Conservation (phyloP, 2,113 vertebrate species). For the Anguilla japonica region DNA sequence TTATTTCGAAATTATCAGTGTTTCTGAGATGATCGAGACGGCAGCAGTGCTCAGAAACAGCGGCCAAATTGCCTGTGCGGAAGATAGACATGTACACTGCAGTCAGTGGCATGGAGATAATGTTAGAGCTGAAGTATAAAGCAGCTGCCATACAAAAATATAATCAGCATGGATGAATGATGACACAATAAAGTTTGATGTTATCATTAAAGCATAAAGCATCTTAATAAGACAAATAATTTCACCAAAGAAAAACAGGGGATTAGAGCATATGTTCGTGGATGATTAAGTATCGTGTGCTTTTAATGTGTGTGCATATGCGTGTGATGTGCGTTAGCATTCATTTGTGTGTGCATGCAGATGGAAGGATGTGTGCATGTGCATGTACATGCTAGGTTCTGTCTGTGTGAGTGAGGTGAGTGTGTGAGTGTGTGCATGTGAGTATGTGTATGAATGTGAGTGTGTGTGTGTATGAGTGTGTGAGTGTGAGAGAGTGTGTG, state of each 20-base stretch:
- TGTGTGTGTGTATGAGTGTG: slow-evolving; percentile 7
- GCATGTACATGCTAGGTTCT: not conserved
- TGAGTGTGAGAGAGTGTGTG: slow-evolving; percentile 16
- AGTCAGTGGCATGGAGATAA: not conserved
- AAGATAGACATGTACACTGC: not conserved
- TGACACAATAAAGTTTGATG: not conserved
- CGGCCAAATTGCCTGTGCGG: not conserved
- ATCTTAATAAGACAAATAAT: not conserved
- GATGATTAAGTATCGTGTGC: not conserved
- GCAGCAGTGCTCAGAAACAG: not conserved
- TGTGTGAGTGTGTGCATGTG: not conserved
- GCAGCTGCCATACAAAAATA: not conserved
- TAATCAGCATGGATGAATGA: not conserved
- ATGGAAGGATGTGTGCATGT: not conserved
- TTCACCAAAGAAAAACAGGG: not conserved
- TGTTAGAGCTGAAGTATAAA: not conserved
- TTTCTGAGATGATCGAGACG: not conserved
- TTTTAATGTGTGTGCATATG: not conserved
- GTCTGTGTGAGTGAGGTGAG: not conserved
- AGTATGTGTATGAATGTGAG: slow-evolving; percentile 42
- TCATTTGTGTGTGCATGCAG: not conserved
- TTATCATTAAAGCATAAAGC: not conserved
- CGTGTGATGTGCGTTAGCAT: not conserved
- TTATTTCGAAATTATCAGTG: not conserved
- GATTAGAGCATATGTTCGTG: not conserved